Base-by-base conservation (phyloP, 37 sponge, comb jelly and placozoan species). In the Ephydatia muelleri region DNA sequence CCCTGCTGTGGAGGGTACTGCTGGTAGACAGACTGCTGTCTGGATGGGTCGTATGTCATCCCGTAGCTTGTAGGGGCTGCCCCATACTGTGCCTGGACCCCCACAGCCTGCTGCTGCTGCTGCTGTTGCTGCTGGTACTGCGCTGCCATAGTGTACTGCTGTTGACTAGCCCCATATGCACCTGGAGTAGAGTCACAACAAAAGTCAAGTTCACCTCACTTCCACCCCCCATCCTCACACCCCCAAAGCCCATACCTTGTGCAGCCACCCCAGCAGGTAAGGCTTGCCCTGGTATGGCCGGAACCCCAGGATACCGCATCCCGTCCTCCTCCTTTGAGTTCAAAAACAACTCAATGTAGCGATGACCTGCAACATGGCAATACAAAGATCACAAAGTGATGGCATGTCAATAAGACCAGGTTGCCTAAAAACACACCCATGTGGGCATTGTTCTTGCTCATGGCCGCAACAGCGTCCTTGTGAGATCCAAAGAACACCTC, bases 301-400 rank as follows among this genome's bases (percentile, higher is more conserved):
- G 19, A 1, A 57, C 19, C 16, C 57, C 57, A 57, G 57, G 57
- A 21, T 57, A 57, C 14, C 57, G 12, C 65, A 29, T 49, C 34
- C 70, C 74, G 25, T 31, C 83, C 72, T 33, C 49, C 77, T 49
- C 65, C 85, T 28, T 70, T 0, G 23, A 83, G 66, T 57, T 91
- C 65, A 77, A 92, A 89, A 91, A 95, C 67, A 95, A 80, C 80
- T 95, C 96, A 72, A 95, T 93, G 79, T 95, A 95, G 49, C 96
- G 94, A 75, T 90, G 91, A 5, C 91, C 96, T 95, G 6, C 38
- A 65, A n/a, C n/a, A n/a, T n/a, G n/a, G n/a, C n/a, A n/a, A n/a
- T n/a, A n/a, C n/a, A n/a, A n/a, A n/a, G n/a, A n/a, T n/a, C n/a
- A n/a, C n/a, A n/a, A n/a, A n/a, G n/a, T n/a, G n/a, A n/a, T n/a